Evolutionary conservation across 2,888 invertebrate genomes (phyloP).

Genomic region (Ophion ventricosus): DNA sequence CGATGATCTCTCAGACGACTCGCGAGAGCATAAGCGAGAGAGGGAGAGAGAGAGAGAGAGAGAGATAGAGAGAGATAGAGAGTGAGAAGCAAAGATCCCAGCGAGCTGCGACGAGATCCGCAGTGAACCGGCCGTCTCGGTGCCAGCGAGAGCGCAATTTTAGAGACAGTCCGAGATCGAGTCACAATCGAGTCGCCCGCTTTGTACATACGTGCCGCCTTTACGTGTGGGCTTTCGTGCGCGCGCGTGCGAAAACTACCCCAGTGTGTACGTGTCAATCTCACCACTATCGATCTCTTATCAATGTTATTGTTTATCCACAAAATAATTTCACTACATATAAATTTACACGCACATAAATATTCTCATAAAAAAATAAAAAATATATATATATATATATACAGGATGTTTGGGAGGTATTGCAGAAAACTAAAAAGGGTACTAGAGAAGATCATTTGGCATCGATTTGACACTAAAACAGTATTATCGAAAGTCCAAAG

Average conservation of each 20-base stretch:
- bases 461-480: too few species aligned
- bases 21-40: conserved; percentile 10
- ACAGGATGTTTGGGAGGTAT: too few species aligned
- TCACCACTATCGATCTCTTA: neutral
- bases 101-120: conserved; percentile 57
- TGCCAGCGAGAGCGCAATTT: conserved; percentile 70
- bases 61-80: conserved; percentile 4
- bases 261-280: too few species aligned
- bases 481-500: too few species aligned
- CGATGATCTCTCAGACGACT: neutral
- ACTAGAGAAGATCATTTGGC: too few species aligned
- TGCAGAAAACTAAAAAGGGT: too few species aligned
- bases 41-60: conserved; percentile 10
- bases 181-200: conserved; percentile 31
- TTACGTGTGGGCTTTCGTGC: too few species aligned
- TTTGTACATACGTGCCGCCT: neutral
- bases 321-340: too few species aligned
- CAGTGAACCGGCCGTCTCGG: conserved; percentile 77
- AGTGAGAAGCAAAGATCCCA: conserved; percentile 68
- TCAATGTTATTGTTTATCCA: neutral
- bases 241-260: conserved; percentile 6
- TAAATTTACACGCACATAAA: too few species aligned
- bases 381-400: too few species aligned
- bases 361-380: too few species aligned
- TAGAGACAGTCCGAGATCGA: conserved; percentile 50